A percentile compares a stretch with the other conserved stretches of the same genome.
phyloP scores from a whole-genome alignment of 2,888 invertebrate species.

The Drosophila kambysellisi region DNA sequence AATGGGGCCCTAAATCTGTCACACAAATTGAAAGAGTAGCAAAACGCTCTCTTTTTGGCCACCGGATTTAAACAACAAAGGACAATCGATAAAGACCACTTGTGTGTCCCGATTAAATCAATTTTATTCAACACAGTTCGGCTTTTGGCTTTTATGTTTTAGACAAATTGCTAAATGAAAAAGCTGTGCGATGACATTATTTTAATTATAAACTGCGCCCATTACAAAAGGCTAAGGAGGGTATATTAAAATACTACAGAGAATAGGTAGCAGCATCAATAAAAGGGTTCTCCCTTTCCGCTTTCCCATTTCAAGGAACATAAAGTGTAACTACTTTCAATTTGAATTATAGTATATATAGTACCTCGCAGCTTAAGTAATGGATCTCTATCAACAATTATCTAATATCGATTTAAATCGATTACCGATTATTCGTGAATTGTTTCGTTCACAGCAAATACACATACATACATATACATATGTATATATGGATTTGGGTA shows the following conservation, averaged over 20 bases:
- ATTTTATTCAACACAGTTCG: conserved; percentile 10
- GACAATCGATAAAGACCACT: neutral
- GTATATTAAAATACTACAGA: neutral
- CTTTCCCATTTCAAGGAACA: neutral
- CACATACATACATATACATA: neutral
- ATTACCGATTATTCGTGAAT: neutral
- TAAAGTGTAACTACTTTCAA: neutral
- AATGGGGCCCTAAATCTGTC: neutral
- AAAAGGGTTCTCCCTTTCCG: neutral
- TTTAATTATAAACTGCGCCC: neutral
- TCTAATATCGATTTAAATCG: neutral
- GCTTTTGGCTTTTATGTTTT: conserved; percentile 13
- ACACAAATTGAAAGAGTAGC: neutral
- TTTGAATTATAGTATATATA: too few relatives aligned
- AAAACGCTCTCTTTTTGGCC: neutral
- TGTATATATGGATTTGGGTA: neutral
- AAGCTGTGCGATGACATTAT: neutral
- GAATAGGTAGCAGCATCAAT: neutral
- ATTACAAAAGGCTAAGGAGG: neutral
- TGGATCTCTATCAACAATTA: neutral
- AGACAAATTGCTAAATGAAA: neutral
- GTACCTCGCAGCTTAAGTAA: neutral
- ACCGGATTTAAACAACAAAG: neutral
- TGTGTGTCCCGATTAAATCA: conserved; percentile 6
- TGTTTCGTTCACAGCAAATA: neutral